Evolutionary conservation across 1,140 invertebrate species (phyloP), one percentile per base, ranked within the genome.

Genomic region (Drosophila ambigua): DNA sequence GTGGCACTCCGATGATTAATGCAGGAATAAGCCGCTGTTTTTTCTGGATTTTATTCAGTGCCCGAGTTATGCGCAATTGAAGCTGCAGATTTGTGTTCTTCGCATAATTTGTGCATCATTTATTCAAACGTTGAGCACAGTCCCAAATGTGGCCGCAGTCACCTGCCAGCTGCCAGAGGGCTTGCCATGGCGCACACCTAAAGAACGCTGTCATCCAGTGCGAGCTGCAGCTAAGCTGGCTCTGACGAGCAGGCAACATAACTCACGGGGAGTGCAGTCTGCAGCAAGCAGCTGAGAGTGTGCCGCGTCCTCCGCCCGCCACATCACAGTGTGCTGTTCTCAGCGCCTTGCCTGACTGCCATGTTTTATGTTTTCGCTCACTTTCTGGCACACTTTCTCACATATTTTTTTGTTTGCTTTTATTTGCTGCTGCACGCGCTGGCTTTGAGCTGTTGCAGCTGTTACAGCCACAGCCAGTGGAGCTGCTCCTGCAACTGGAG

Each of bases 301-400:
- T 9, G 15, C 23, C 31, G 16, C 2, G 20, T 20, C 20, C 20
- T 35, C 7, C 20, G 46, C 44, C 20, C 20, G 20, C 20, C 20
- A 20, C 20, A 20, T 20, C 20, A 20, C 20, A 20, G 20, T 1
- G 20, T 20, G 20, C 20, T 20, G 20, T 20, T 1, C 23, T 1
- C 23, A 24, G 23, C 23, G 2, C 2, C 23, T 76, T 23, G 48
- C 61, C 60, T 28, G 28, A 24, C 24, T 72, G 74, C 62, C 39
- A 66, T 82, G 66, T 62, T 85, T 82, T 79, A 85, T 88, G 74
- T 72, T 82, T 75, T 79, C 66, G 66, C 75, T 79, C 71, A 88
- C 82, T 82, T 85, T 78, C 75, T 78, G 82, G 79, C 75, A 83
- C 63, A 83, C 76, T 88, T 82, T 82, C 75, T 79, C 79, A 82